phyloP scores from a whole-genome alignment of 1,140 invertebrate genomes.

The Trachymyrmex cornetzi region DNA sequence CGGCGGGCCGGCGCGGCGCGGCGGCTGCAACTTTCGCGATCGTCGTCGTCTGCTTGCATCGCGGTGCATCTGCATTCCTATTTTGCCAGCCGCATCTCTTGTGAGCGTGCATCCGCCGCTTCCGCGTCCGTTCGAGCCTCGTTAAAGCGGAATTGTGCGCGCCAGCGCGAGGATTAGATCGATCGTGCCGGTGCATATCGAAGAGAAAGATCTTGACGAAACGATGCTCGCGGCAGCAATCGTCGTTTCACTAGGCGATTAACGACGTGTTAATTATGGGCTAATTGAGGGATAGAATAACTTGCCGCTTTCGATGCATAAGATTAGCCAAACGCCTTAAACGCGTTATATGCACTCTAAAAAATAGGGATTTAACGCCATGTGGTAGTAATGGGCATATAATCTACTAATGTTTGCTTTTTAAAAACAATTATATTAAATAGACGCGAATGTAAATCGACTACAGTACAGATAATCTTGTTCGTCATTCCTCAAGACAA shows the following conservation, averaged over 20 bases:
- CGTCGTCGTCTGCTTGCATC: constrained; percentile 54
- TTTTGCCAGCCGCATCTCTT: constrained; percentile 18
- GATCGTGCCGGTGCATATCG: background rate
- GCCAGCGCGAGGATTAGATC: constrained; percentile 3
- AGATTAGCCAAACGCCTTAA: background rate
- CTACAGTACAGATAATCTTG: too few relatives aligned
- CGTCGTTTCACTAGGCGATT: background rate
- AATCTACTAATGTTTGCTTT: too few relatives aligned
- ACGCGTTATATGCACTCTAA: background rate
- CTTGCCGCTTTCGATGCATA: background rate
- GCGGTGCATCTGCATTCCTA: constrained; percentile 74
- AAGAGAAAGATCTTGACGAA: background rate
- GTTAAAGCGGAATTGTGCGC: constrained; percentile 52
- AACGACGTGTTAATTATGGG: background rate
- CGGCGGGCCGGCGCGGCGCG: constrained; percentile 16
- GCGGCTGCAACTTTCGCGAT: constrained; percentile 49
- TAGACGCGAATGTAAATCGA: too few relatives aligned
- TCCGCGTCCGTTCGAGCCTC: constrained; percentile 77
- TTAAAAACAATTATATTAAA: too few relatives aligned
- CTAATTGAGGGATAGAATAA: constrained; percentile 1
- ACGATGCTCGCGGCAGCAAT: background rate
- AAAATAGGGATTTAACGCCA: too few relatives aligned
- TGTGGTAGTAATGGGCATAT: too few relatives aligned
- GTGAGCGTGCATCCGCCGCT: constrained; percentile 44
- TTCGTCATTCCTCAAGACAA: too few relatives aligned